Evolutionary conservation across 1,140 invertebrate genomes (phyloP), one percentile per base, ranked within the genome.

Genomic region (Aethina tumida): DNA sequence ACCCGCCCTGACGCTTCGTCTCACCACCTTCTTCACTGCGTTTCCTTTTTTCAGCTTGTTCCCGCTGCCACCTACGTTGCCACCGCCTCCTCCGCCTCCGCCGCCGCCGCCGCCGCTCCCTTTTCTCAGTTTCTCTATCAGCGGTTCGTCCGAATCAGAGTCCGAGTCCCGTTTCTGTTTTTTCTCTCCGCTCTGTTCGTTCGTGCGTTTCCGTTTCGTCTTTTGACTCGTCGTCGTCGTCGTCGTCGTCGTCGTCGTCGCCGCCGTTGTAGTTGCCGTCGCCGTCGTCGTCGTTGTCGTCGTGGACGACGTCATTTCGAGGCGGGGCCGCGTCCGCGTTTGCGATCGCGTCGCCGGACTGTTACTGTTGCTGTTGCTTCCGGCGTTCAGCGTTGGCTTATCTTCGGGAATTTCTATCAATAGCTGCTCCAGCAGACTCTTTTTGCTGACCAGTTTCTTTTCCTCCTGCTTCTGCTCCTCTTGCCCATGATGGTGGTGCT

Each of bases 61-160:
- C n/a, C n/a, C n/a, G n/a, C n/a, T n/a, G n/a, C n/a, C n/a, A n/a
- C n/a, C n/a, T n/a, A n/a, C n/a, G n/a, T n/a, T n/a, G n/a, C n/a
- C n/a, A n/a, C n/a, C n/a, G n/a, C n/a, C n/a, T n/a, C n/a, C n/a
- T n/a, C n/a, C n/a, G n/a, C n/a, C n/a, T n/a, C n/a, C n/a, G n/a
- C n/a, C n/a, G n/a, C n/a, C n/a, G n/a, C n/a, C n/a, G n/a, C n/a
- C n/a, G n/a, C n/a, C n/a, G n/a, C n/a, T n/a, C n/a, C n/a, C n/a
- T 49, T 72, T 73, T 10, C 73, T 61, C 39, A 75, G 71, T 63
- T 84, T 84, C 29, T 81, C 78, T 46, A 81, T 81, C 14, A 84
- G 65, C 29, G 81, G 81, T 60, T 86, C 81, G 58, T 84, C 82
- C 48, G 82, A 83, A 47, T 84, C 83, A 15, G 79, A 83, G 12